Base-by-base conservation (phyloP, 2,888 invertebrate genomes). In the Rhingia rostrata region DNA sequence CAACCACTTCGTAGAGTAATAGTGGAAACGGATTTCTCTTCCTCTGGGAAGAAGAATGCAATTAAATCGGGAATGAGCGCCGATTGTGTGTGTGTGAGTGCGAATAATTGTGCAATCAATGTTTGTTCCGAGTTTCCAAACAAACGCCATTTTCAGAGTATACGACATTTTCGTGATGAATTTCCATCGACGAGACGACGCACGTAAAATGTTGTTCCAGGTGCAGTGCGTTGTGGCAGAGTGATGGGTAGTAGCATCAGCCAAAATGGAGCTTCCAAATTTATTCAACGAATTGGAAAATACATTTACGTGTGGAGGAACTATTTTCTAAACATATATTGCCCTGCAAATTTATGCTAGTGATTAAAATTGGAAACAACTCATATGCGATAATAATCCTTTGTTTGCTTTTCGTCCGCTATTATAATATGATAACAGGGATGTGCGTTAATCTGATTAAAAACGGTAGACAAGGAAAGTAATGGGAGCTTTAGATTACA, bases 11-110 rank as follows among this genome's bases (percentile, higher is more conserved):
- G 22, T 22, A 22, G 22, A 12, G 10, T 22, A 22, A 22, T 41
- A n/a, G 60, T 60, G 43, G 2, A 60, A 30, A n/a, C 37, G 41
- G 10, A 7, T 41, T 41, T 41, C 10, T 72, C 32, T 49, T 39
- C 49, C 58, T 41, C 58, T 47, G 41, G 49, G 43, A 49, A 41
- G 41, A 66, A 64, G 51, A 74, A 74, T 74, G 64, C 64, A 74
- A 74, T 74, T 74, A 74, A 74, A 66, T 66, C 64, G 22, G 41
- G 41, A 58, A 74, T 41, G 74, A 63, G 39, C 33, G 35, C 14
- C 54, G 22, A 41, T 56, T 56, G 35, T 56, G 58, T 51, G 51
- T n/a, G 64, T 10, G 43, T 32, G 30, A n/a, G 58, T 58, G 35
- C 37, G 56, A 12, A 45, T 5, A 12, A 45, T 5, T 45, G 41